Percentiles rank a stretch among this genome's conserved stretches.
phyloP scores from a whole-genome alignment of 1,140 invertebrate genomes.

The Episyrphus balteatus region DNA sequence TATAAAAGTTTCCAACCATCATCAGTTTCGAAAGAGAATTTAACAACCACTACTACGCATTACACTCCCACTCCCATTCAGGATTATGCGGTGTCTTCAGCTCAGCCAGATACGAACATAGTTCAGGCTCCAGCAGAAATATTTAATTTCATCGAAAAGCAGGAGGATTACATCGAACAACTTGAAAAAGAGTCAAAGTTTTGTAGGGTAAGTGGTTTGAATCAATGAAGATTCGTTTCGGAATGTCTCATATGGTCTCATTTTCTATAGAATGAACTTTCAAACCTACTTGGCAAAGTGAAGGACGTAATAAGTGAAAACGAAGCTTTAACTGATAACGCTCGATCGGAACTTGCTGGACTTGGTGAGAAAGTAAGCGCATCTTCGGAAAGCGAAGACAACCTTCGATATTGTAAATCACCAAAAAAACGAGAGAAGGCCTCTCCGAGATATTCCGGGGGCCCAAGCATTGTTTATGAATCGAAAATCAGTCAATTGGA shows the following conservation, averaged over 20 bases:
- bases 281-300: constrained; percentile 62
- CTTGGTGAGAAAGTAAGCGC: constrained; percentile 36
- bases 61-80: constrained; percentile 1
- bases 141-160: constrained; percentile 63
- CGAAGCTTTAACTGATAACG: constrained; percentile 59
- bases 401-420: constrained; percentile 37
- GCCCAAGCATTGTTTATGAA: constrained; percentile 65
- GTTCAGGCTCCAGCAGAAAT: constrained; percentile 41
- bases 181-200: constrained; percentile 69
- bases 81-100: constrained; percentile 4
- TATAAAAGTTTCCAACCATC: constrained; percentile 12
- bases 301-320: constrained; percentile 73
- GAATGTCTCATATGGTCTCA: neutral
- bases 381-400: constrained; percentile 37
- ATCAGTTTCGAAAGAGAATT: constrained; percentile 25
- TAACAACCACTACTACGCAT: constrained; percentile 5
- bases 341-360: constrained; percentile 40
- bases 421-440: constrained; percentile 14
- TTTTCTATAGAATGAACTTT: constrained; percentile 50
- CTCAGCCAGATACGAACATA: constrained; percentile 11
- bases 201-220: constrained; percentile 46
- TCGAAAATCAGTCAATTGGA: constrained; percentile 73
- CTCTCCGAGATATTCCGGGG: constrained; percentile 34
- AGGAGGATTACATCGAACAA: constrained; percentile 75
- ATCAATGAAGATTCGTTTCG: constrained; percentile 1